Base-by-base conservation (phyloP, 2,888 invertebrate species). In the Oxycera nigricornis region DNA sequence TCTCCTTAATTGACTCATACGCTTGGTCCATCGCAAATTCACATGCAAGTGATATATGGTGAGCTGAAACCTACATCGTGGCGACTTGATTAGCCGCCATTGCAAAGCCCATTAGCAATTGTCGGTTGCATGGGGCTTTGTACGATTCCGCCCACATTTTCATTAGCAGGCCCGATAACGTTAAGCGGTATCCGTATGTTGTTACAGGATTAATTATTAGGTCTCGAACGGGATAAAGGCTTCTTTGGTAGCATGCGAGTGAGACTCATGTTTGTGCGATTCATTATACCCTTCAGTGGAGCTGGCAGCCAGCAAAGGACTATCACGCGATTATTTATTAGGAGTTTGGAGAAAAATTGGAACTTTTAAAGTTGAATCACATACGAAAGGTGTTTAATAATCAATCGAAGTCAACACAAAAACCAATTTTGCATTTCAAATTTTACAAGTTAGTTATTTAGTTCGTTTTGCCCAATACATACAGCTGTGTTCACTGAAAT, bases 51-150 rank as follows among this genome's bases (percentile, higher is more conserved):
- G 67, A 68, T 68, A 68, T 50, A 68, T 68, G 26, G 67, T 9
- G 41, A n/a, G 39, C 14, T 46, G n/a, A 50, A 50, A 50, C 50
- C 46, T 68, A 46, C 67, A 68, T 68, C 67, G 28, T 50, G 67
- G 46, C 35, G 28, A 28, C 46, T 68, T 68, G 67, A 68, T 68
- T 68, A 68, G 26, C 50, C n/a, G n/a, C n/a, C 67, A 68, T 68
- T 68, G 67, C 67, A 14, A 28, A 50, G 50, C 28, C 67, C 67
- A 68, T 68, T 68, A 68, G 67, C 67, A 68, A 68, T 68, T 50
- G 67, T 68, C 46, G 35, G 65, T 26, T 46, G 46, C 17, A 46
- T 9, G 24, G 20, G 24, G 9, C 46, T 46, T 28, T 68, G 26
- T 35, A 68, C 67, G 17, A 50, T 68, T 50, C 67, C 67, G 39